A percentile compares a stretch with the other conserved stretches of the same genome.
Evolutionary conservation across 2,888 invertebrate genomes (phyloP).

Genomic region (Philaethria dido): DNA sequence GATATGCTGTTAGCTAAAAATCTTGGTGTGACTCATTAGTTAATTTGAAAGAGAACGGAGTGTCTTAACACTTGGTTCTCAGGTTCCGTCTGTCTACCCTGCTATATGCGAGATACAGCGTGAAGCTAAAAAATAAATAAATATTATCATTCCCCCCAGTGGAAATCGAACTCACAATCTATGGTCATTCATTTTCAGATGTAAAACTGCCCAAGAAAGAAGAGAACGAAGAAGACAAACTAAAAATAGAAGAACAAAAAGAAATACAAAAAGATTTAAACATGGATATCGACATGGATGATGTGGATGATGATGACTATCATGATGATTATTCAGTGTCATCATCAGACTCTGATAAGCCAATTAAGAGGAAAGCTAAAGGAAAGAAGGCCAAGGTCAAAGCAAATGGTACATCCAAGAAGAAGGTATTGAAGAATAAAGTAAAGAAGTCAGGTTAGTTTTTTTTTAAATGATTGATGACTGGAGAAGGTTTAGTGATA

Average conservation of each 20-base stretch:
- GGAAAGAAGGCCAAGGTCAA: slow-evolving; percentile 43
- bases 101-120: no score
- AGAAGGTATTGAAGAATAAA: slow-evolving; percentile 51
- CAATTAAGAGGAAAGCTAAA: slow-evolving; percentile 61
- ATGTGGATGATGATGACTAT: slow-evolving; percentile 48
- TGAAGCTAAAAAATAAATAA: no score
- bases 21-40: no score
- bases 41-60: no score
- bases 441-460: slow-evolving; percentile 11
- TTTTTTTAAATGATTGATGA: background rate
- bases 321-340: slow-evolving; percentile 60
- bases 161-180: no score
- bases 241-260: slow-evolving; percentile 40
- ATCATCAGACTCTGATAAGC: slow-evolving; percentile 70
- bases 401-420: slow-evolving; percentile 53
- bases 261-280: slow-evolving; percentile 40
- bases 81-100: no score
- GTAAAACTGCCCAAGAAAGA: slow-evolving; percentile 58
- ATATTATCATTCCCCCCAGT: no score
- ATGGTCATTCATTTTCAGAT: slow-evolving; percentile 54
- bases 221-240: slow-evolving; percentile 45
- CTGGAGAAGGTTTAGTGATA: no score
- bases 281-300: slow-evolving; percentile 40
- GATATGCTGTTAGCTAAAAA: no score
- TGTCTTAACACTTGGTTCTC: no score